A percentile compares a stretch with the other conserved stretches of the same genome.
phyloP scores from a whole-genome alignment of 2,797 vertebrate genomes.

The Anas flavirostris region DNA sequence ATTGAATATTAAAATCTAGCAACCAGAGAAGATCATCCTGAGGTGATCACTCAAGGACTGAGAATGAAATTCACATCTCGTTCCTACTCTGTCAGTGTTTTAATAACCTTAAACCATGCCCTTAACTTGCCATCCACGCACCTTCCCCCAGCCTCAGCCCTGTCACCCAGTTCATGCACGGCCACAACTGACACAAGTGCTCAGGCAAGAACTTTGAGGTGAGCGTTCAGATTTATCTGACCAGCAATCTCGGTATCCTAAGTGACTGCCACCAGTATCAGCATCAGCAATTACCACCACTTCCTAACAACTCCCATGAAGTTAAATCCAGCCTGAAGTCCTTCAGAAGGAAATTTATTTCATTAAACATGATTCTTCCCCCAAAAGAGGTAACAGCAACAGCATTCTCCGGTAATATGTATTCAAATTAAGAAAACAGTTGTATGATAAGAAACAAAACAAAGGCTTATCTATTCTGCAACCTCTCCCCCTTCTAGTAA shows the following conservation, averaged over 20 bases:
- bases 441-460: not conserved
- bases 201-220: not conserved
- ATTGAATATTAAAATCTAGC: rapidly evolving
- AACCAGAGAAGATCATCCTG: not conserved
- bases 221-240: not conserved
- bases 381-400: rapidly evolving
- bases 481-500: not conserved
- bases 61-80: not conserved
- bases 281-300: not conserved
- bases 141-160: not conserved
- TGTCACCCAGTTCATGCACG: rapidly evolving
- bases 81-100: not conserved
- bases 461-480: not conserved
- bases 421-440: not conserved
- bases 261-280: not conserved
- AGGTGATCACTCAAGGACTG: not conserved
- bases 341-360: not conserved
- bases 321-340: not conserved
- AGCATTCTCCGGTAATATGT: not conserved
- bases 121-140: not conserved
- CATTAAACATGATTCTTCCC: not conserved
- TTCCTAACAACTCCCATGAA: not conserved
- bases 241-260: not conserved
- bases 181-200: too few species aligned
- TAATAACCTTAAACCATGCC: not conserved